phyloP scores from a whole-genome alignment of 2,113 vertebrate genomes.

The Pogona vitticeps region DNA sequence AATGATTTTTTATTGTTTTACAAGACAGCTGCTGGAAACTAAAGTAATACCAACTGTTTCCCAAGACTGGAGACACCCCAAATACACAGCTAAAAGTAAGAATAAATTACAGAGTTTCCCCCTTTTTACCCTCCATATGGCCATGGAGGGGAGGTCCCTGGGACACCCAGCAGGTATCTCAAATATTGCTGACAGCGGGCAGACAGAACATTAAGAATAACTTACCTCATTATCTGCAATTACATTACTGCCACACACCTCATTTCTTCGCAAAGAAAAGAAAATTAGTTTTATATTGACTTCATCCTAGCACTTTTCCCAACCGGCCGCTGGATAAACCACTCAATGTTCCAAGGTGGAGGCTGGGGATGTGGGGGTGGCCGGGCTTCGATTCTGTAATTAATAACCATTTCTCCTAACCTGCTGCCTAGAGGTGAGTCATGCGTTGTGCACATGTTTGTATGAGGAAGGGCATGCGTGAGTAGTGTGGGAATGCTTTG shows the following conservation, averaged over 20 bases:
- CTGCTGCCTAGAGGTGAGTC: slow-evolving; percentile 22
- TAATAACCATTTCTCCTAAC: slow-evolving; percentile 34
- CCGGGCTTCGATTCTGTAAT: slow-evolving; percentile 21
- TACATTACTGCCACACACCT: slow-evolving; percentile 83
- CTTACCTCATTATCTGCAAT: slow-evolving; percentile 88
- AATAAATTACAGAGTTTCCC: slow-evolving; percentile 1
- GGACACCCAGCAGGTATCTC: slow-evolving; percentile 53
- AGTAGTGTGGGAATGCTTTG: not conserved
- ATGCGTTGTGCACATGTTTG: not conserved
- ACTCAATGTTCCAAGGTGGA: slow-evolving; percentile 15
- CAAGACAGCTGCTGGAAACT: not conserved
- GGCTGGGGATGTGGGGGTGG: not conserved
- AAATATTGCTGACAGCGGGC: slow-evolving; percentile 69
- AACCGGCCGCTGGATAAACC: slow-evolving; percentile 52
- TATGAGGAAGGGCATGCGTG: not conserved
- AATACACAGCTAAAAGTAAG: not conserved
- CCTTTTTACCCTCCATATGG: not conserved
- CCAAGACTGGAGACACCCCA: not conserved
- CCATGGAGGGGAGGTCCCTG: not conserved
- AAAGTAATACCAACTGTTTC: not conserved
- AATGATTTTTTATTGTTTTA: not conserved
- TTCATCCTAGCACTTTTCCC: slow-evolving; percentile 76
- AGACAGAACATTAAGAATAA: slow-evolving; percentile 84
- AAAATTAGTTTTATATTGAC: slow-evolving; percentile 89
- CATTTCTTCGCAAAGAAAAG: slow-evolving; percentile 82